Evolutionary conservation across 2,113 vertebrate genomes (phyloP).

Genomic region (Opisthocomus hoazin): DNA sequence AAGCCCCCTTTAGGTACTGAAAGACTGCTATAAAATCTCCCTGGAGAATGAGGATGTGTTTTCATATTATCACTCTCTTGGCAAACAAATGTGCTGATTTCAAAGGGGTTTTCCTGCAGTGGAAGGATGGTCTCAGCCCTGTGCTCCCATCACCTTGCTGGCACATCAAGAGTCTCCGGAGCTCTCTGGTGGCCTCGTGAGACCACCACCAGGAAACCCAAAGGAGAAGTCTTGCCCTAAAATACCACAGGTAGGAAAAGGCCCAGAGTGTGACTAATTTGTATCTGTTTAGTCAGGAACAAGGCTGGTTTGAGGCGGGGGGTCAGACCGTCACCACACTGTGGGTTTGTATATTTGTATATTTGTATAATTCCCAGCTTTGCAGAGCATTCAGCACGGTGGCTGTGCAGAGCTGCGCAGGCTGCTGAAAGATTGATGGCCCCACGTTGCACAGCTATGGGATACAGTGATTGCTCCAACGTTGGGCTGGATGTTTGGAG

Average conservation of each 20-base stretch:
- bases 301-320: not conserved
- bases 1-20: no score
- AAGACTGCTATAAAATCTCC: no score
- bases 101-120: not conserved
- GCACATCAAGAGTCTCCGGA: rapidly evolving
- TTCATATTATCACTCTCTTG: not conserved
- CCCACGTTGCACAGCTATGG: not conserved
- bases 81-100: not conserved
- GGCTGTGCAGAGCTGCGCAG: not conserved
- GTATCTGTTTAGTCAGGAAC: rapidly evolving
- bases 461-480: rapidly evolving
- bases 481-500: not conserved
- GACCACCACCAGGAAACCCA: not conserved
- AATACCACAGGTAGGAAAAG: not conserved
- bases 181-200: not conserved
- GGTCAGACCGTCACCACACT: rapidly evolving
- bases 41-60: not conserved
- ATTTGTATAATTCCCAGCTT: not conserved
- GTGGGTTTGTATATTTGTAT: no score
- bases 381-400: rapidly evolving
- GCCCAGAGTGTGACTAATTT: no score
- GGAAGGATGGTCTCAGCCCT: not conserved
- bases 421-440: not conserved
- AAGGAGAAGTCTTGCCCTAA: not conserved
- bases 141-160: not conserved